These are phyloP conservation scores for Labeo rohita DNA, from an alignment of 2,113 vertebrate genomes.

Conservation along the genomic window DNA sequence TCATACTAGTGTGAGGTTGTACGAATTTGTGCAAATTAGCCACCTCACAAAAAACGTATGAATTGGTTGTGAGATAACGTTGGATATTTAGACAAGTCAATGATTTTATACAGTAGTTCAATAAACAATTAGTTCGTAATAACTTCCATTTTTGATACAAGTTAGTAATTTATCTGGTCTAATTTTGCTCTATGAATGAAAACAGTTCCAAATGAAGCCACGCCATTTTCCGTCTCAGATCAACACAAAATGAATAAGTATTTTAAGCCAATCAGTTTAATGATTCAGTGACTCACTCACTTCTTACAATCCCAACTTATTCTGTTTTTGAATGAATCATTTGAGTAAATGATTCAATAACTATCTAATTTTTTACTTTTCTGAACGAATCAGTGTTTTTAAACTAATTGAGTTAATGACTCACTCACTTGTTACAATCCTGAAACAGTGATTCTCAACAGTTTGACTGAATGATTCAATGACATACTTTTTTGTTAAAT, in stretches of 20 bases:
- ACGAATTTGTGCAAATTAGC: too few relatives aligned
- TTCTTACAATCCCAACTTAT: neutral
- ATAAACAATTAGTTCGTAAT: neutral
- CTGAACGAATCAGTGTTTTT: neutral
- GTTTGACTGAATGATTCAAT: too few relatives aligned
- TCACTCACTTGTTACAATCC: neutral
- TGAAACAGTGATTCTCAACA: too few relatives aligned
- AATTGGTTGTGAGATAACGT: too few relatives aligned
- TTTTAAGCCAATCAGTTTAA: neutral
- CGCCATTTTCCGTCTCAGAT: neutral
- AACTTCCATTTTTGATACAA: neutral
- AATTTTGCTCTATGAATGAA: neutral
- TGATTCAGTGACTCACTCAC: neutral
- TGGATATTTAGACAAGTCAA: neutral
- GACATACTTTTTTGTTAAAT: too few relatives aligned
- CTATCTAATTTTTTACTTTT: neutral
- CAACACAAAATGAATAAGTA: neutral
- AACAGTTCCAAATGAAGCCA: neutral
- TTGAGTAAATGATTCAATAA: neutral
- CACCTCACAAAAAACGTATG: too few relatives aligned
- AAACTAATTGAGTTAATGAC: neutral
- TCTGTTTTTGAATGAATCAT: neutral
- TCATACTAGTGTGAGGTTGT: too few relatives aligned
- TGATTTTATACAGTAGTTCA: neutral
- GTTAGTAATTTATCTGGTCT: neutral